Evolutionary conservation across 2,797 vertebrate genomes (phyloP).

Genomic region (Enteromius anoplus): DNA sequence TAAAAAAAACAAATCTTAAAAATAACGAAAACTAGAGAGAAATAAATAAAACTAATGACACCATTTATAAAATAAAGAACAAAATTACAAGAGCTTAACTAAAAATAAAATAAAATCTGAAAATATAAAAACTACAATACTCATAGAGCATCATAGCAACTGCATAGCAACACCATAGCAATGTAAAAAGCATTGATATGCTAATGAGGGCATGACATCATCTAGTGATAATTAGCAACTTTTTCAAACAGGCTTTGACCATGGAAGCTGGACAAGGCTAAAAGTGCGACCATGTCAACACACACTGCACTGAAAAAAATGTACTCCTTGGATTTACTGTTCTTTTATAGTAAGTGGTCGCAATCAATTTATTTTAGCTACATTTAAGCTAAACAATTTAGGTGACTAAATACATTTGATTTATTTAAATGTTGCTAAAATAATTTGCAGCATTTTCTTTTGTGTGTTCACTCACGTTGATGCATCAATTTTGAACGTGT

Average conservation of each 20-base stretch:
- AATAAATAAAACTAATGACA: neutral
- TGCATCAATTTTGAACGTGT: neutral
- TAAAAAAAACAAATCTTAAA: neutral
- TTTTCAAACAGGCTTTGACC: neutral
- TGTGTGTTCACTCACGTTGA: no score
- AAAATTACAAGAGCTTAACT: neutral
- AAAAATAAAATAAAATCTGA: neutral
- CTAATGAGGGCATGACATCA: neutral
- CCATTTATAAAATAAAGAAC: neutral
- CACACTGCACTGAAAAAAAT: no score
- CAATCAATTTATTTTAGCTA: no score
- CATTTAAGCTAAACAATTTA: no score
- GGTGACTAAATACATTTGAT: no score
- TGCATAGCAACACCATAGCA: neutral
- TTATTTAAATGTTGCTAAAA: no score
- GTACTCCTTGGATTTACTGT: no score
- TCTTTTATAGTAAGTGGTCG: no score
- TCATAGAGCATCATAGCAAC: neutral
- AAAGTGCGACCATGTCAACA: neutral
- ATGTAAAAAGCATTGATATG: no score
- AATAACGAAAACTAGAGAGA: no score
- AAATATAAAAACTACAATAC: neutral
- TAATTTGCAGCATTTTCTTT: no score
- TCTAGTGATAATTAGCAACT: neutral
- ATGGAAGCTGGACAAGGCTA: neutral